These are phyloP conservation scores for Falco cherrug DNA, from an alignment of 2,797 vertebrate genomes.

Conservation along the genomic window DNA sequence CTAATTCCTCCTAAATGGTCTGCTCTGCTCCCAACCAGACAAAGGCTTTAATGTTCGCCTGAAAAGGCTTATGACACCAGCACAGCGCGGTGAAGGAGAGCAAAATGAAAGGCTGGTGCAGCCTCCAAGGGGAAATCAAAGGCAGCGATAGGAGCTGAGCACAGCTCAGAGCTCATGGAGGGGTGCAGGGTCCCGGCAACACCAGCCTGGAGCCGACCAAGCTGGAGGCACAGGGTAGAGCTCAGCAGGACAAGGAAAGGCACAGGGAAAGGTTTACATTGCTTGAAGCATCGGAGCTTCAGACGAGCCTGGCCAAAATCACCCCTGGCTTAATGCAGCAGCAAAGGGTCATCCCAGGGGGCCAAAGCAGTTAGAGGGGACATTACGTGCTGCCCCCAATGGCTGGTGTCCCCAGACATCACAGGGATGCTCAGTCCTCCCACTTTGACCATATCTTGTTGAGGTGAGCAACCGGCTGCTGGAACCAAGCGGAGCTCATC, in stretches of 20 bases:
- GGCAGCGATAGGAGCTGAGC: background rate
- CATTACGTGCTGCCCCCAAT: background rate
- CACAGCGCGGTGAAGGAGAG: background rate
- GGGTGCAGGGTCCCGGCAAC: background rate
- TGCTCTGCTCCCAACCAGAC: constrained; percentile 42
- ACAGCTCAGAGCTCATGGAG: background rate
- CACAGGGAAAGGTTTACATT: background rate
- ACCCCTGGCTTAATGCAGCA: background rate
- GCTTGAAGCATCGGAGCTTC: rapidly evolving
- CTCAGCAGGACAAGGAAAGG: background rate
- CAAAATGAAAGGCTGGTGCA: background rate
- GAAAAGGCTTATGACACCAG: constrained; percentile 27
- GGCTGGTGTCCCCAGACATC: background rate
- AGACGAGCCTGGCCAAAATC: background rate
- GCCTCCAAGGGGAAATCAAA: constrained; percentile 3
- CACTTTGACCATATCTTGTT: background rate
- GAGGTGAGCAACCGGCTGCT: rapidly evolving
- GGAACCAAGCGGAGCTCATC: background rate
- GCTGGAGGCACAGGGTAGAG: background rate
- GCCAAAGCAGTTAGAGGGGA: background rate
- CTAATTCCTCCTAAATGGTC: constrained; percentile 57
- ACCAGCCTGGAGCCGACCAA: background rate
- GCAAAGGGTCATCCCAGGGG: background rate
- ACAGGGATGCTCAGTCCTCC: background rate
- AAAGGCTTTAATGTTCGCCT: constrained; percentile 57